phyloP scores from a whole-genome alignment of 2,888 invertebrate species.

The Euplexia lucipara region DNA sequence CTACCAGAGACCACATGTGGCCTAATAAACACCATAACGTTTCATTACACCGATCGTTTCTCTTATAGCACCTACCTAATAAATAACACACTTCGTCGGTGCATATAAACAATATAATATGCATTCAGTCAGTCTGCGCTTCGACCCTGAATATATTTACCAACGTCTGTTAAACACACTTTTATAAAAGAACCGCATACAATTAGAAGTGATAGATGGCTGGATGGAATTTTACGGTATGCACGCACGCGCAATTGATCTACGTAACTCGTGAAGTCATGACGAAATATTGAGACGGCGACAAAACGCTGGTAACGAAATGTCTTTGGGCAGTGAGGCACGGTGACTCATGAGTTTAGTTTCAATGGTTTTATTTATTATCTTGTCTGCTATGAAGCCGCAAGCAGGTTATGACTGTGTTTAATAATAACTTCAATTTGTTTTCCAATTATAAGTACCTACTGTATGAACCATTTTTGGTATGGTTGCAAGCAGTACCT shows the following conservation, averaged over 20 bases:
- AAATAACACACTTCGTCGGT: too few relatives aligned
- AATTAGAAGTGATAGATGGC: slow-evolving; percentile 45
- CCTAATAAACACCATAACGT: neutral
- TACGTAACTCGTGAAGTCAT: slow-evolving; percentile 45
- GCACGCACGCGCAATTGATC: slow-evolving; percentile 48
- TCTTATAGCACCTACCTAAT: too few relatives aligned
- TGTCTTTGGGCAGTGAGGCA: slow-evolving; percentile 20
- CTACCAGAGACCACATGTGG: neutral
- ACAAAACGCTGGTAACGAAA: slow-evolving; percentile 47
- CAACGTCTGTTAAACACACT: slow-evolving; percentile 40
- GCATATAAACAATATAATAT: slow-evolving; percentile 34
- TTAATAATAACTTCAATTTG: slow-evolving; percentile 10
- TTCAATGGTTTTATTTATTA: slow-evolving; percentile 15
- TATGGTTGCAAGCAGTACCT: neutral
- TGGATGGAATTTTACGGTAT: slow-evolving; percentile 52
- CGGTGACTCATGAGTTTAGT: slow-evolving; percentile 38
- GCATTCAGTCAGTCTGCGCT: slow-evolving; percentile 8
- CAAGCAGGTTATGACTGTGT: neutral
- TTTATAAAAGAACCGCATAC: slow-evolving; percentile 41
- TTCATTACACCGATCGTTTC: neutral
- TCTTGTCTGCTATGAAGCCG: slow-evolving; percentile 4
- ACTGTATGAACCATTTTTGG: neutral
- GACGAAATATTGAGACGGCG: slow-evolving; percentile 46
- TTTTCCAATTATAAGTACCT: neutral
- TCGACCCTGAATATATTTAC: slow-evolving; percentile 55